These are phyloP conservation scores for fruit fly (Drosophila melanogaster) DNA, from an alignment of 1,140 invertebrate genomes.

Conservation along the genomic window Release_6_plus_ISO1_MT NT_037436.4:19571501-19572000, in stretches of 20 bases:
- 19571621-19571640: slow-evolving; percentile 35
- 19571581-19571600: slow-evolving; percentile 47
- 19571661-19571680: slow-evolving; percentile 60
- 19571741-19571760: slow-evolving; percentile 38
- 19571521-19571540: slow-evolving; percentile 67
- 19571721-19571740: slow-evolving; percentile 24
- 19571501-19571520: slow-evolving; percentile 73
- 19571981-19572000: slow-evolving; percentile 40
- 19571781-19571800: slow-evolving; percentile 35
- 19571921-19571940: slow-evolving; percentile 15
- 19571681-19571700: slow-evolving; percentile 44
- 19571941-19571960: slow-evolving; percentile 15
- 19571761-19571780: slow-evolving; percentile 12
- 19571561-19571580: slow-evolving; percentile 63
- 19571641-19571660: slow-evolving; percentile 62
- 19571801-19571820: slow-evolving; percentile 39
- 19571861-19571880: slow-evolving; percentile 6
- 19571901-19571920: slow-evolving; percentile 19
- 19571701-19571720: slow-evolving; percentile 39
- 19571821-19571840: slow-evolving; percentile 35
- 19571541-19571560: slow-evolving; percentile 61
- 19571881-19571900: slow-evolving; percentile 31
- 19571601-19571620: slow-evolving; percentile 51
- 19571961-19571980: slow-evolving; percentile 24
- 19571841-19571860: slow-evolving; percentile 15